Evolutionary conservation across 2,888 invertebrate genomes (phyloP), one percentile per base, ranked within the genome.

Genomic region (Stegophylla sp.): DNA sequence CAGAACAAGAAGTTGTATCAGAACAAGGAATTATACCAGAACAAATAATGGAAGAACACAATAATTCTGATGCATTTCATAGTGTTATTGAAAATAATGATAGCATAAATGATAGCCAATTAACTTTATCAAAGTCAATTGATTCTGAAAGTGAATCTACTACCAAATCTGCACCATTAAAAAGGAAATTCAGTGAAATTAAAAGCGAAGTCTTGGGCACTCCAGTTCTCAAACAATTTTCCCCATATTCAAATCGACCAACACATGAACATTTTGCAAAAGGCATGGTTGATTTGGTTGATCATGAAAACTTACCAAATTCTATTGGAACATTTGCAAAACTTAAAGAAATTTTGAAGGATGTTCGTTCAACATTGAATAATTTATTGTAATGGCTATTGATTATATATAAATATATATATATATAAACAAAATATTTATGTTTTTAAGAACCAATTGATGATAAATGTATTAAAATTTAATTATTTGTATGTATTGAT

Each of bases 401-500:
- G 34, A 34, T 34, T 34, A 5, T 5, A 34, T 34, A 5, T 56
- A 5, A 34, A 34, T 34, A 5, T 56, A 20, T 17, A 15, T 69
- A 13, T 69, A n/a, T 41, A n/a, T 10, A n/a, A 15, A 66, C 66
- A 66, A 45, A 66, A 23, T 45, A 26, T 17, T 66, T 53, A n/a
- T 64, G n/a, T 20, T 26, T 10, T 28, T 43, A 64, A 17, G 17
- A 64, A 64, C 10, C 10, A 20, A 2, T 10, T 10, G 20, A 20
- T 34, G 20, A 56, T 56, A 20, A 56, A 23, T 20, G 9, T 23
- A 20, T 53, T 41, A 17, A 69, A 17, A n/a, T 13, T 41, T 23
- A 12, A 17, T 90, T 91, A 93, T 88, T 93, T 93, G 86, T 93
- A 93, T 87, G 93, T 93, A 83, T 93, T 88, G 85, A 93, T 92